These are phyloP conservation scores for Sympetrum striolatum DNA, from an alignment of 2,888 invertebrate species.

Conservation along the genomic window DNA sequence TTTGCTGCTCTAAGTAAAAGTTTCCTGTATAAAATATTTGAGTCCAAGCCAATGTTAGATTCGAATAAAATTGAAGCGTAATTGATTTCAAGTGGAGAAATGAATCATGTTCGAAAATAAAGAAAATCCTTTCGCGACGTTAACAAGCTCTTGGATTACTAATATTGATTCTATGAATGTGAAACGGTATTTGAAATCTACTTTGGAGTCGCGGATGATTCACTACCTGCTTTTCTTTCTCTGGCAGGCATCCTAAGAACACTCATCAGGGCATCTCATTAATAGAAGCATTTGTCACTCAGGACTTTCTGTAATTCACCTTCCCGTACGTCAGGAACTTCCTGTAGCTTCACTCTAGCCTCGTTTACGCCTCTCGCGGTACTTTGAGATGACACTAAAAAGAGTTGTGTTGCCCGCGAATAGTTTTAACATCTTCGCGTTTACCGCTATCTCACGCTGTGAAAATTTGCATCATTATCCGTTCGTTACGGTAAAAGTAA, in stretches of 20 bases:
- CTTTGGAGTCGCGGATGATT: not conserved
- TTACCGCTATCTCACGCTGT: too few relatives aligned
- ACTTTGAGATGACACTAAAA: too few relatives aligned
- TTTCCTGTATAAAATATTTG: too few relatives aligned
- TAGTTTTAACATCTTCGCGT: too few relatives aligned
- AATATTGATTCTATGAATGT: not conserved
- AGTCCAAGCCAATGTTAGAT: not conserved
- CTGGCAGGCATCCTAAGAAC: not conserved
- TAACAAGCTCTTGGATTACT: not conserved
- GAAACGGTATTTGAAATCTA: not conserved
- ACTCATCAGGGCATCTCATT: not conserved
- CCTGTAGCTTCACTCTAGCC: not conserved
- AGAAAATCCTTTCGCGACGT: not conserved
- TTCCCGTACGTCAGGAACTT: not conserved
- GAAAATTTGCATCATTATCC: too few relatives aligned
- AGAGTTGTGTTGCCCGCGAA: too few relatives aligned
- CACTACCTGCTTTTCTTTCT: not conserved
- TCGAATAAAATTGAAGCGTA: not conserved
- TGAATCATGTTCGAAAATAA: not conserved
- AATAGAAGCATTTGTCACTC: not conserved
- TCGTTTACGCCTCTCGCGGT: not conserved
- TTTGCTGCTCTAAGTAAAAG: too few relatives aligned
- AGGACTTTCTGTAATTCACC: not conserved
- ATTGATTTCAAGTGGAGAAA: not conserved
- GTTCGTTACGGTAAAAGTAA: too few relatives aligned